Percentiles rank a stretch among this genome's conserved stretches.
Evolutionary conservation across 2,797 vertebrate genomes (phyloP).

Genomic region (Chanos chanos): DNA sequence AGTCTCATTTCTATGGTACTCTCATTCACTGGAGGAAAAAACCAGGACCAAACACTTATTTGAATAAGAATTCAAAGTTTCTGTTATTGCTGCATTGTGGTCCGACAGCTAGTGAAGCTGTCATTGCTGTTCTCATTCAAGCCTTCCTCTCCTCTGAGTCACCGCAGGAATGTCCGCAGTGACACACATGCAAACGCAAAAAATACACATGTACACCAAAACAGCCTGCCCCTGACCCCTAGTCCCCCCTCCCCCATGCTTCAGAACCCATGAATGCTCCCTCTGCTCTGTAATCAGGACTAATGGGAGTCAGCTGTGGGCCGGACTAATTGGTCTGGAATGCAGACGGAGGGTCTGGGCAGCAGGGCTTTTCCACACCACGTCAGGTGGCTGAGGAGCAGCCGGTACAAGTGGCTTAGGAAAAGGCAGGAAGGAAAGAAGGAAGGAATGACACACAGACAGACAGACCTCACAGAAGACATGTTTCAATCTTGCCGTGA

Average conservation of each 20-base stretch:
- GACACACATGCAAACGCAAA: conserved; percentile 17
- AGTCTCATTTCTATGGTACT: neutral
- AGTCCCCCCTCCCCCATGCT: neutral
- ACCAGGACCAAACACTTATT: conserved; percentile 13
- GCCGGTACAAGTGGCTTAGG: neutral
- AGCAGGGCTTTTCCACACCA: conserved; percentile 45
- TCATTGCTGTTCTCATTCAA: conserved; percentile 40
- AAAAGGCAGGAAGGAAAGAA: neutral
- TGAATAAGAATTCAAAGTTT: too few species aligned
- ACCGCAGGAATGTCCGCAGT: neutral
- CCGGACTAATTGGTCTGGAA: conserved; percentile 71
- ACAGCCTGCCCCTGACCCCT: neutral
- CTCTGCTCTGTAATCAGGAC: conserved; percentile 66
- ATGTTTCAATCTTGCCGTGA: conserved; percentile 21
- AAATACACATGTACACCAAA: conserved; percentile 8
- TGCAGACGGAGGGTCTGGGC: conserved; percentile 62
- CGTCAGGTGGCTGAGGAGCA: conserved; percentile 24
- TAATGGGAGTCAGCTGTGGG: conserved; percentile 75
- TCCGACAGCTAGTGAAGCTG: conserved; percentile 40
- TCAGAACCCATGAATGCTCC: neutral
- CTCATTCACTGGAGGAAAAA: neutral
- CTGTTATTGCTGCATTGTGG: conserved; percentile 28
- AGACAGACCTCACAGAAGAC: conserved; percentile 3
- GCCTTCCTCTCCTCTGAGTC: too few species aligned
- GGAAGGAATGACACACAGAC: neutral